phyloP scores from a whole-genome alignment of 2,113 vertebrate species.

The Melanotaenia duboulayi region DNA sequence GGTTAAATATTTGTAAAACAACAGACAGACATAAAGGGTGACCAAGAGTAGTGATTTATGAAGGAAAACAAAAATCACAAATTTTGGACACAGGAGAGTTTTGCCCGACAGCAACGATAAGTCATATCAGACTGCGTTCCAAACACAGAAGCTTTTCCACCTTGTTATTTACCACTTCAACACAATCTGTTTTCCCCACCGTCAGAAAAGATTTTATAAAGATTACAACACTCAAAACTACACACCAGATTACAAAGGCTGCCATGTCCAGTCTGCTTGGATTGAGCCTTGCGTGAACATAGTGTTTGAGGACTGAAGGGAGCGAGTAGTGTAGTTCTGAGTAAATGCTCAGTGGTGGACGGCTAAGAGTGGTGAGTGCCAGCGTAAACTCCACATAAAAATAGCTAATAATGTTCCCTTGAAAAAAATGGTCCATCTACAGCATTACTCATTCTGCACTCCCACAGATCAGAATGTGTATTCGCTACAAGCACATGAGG shows the following conservation, averaged over 20 bases:
- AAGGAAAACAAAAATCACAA: too few species aligned
- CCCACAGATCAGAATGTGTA: constrained; percentile 69
- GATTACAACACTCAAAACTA: constrained; percentile 52
- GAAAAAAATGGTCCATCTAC: constrained; percentile 62
- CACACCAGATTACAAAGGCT: constrained; percentile 49
- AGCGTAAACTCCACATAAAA: constrained; percentile 69
- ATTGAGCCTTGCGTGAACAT: constrained; percentile 24
- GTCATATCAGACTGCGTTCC: not conserved
- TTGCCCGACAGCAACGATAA: too few species aligned
- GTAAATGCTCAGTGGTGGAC: constrained; percentile 37
- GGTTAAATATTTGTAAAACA: too few species aligned
- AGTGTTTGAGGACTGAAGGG: constrained; percentile 33
- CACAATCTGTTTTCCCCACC: constrained; percentile 40
- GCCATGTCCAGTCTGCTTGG: constrained; percentile 56
- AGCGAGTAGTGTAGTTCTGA: constrained; percentile 29
- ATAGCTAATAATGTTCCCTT: constrained; percentile 71
- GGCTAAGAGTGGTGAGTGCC: constrained; percentile 48
- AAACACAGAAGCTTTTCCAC: constrained; percentile 22
- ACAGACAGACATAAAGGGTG: too few species aligned
- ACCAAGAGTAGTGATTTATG: too few species aligned
- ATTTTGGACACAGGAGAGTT: too few species aligned
- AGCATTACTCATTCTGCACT: constrained; percentile 74
- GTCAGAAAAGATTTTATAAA: constrained; percentile 56
- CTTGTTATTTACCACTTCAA: constrained; percentile 13
- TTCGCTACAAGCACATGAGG: constrained; percentile 40